These are phyloP conservation scores for Diabrotica undecimpunctata DNA, from an alignment of 1,140 invertebrate species.

Conservation along the genomic window DNA sequence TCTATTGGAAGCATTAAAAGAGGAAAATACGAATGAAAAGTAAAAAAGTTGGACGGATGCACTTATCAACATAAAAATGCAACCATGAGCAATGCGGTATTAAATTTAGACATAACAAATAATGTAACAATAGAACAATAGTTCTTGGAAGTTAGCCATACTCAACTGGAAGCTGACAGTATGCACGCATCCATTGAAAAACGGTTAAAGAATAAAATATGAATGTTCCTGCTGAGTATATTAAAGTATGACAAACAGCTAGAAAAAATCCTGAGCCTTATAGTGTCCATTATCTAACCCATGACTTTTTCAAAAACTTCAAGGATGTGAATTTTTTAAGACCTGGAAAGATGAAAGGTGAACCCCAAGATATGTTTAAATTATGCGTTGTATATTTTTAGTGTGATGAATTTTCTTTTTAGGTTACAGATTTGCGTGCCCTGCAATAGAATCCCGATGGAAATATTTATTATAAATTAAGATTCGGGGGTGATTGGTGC, in stretches of 20 bases:
- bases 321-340: neutral
- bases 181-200: too few relatives aligned
- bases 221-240: neutral
- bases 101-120: constrained; percentile 6
- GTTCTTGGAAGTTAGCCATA: constrained; percentile 15
- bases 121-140: constrained; percentile 12
- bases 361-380: too few relatives aligned
- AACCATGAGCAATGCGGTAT: constrained; percentile 13
- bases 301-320: neutral
- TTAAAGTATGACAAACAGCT: neutral
- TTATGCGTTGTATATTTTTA: too few relatives aligned
- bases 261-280: too few relatives aligned
- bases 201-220: neutral
- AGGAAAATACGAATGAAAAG: neutral
- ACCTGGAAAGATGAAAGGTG: constrained; percentile 1
- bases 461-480: constrained; percentile 5
- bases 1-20: neutral
- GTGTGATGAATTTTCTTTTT: too few relatives aligned
- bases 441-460: too few relatives aligned
- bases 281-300: too few relatives aligned
- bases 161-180: constrained; percentile 15
- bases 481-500: too few relatives aligned
- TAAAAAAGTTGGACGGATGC: constrained; percentile 6
- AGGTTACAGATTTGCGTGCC: too few relatives aligned
- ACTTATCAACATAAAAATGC: constrained; percentile 11